A percentile compares a stretch with the other conserved stretches of the same genome.
These are phyloP conservation scores for Crossaster papposus DNA, from an alignment of 53 echinoderm and acorn worm genomes.

Conservation along the genomic window DNA sequence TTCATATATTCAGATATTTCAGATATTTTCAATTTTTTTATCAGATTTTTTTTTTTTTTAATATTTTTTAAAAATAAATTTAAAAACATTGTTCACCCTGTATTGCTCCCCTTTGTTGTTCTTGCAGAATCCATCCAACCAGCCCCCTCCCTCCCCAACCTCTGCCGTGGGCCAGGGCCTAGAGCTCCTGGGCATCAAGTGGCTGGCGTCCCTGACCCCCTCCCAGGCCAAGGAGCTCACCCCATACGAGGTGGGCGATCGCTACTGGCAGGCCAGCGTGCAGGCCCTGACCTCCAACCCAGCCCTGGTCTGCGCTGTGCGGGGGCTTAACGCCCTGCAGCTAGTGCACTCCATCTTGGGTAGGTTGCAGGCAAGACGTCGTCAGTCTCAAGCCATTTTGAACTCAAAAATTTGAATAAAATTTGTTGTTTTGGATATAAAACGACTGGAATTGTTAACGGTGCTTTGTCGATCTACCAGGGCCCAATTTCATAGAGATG, in stretches of 20 bases:
- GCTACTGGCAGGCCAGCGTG: constrained; percentile 90
- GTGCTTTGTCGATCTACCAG: no score
- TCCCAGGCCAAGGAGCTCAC: constrained; percentile 94
- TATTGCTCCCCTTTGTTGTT: not conserved
- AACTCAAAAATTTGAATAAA: no score
- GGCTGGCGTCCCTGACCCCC: constrained; percentile 80
- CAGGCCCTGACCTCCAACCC: constrained; percentile 83
- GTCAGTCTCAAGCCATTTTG: no score
- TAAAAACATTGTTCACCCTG: no score
- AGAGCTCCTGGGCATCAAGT: constrained; percentile 93
- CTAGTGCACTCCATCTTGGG: constrained; percentile 69
- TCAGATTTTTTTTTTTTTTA: no score
- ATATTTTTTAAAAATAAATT: no score
- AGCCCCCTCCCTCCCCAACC: constrained; percentile 54
- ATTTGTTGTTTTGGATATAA: no score
- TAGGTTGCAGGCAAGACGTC: not conserved
- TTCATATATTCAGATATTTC: no score
- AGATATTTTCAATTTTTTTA: no score
- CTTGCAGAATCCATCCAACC: constrained; percentile 54
- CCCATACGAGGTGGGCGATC: constrained; percentile 94
- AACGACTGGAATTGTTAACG: no score
- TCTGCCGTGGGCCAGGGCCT: constrained; percentile 71
- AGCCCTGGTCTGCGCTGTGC: constrained; percentile 80
- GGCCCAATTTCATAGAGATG: no score
- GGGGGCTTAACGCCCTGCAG: constrained; percentile 92